Conservation (phyloP, 37 sponge, comb jelly and placozoan genomes). For the Beroe forskalii region DNA sequence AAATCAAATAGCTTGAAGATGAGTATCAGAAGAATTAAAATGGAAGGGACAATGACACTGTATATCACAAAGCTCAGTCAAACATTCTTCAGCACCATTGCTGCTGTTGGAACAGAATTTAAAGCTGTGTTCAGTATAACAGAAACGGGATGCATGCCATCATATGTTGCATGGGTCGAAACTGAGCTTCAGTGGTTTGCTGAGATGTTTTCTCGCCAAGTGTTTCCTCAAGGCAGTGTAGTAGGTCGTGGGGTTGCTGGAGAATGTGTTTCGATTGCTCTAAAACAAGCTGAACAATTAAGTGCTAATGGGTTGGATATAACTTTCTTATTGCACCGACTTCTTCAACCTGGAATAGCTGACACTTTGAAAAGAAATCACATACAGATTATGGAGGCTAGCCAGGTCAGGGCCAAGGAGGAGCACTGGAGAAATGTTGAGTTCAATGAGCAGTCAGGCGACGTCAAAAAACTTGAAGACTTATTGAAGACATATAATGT, state of each 20-base stretch:
- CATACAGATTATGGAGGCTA: conserved; percentile 59
- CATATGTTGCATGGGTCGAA: conserved; percentile 90
- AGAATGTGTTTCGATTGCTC: conserved; percentile 55
- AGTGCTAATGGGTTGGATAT: conserved; percentile 49
- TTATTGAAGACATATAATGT: conserved; percentile 18
- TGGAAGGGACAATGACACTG: conserved; percentile 82
- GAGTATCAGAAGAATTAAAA: conserved; percentile 73
- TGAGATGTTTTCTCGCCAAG: conserved; percentile 67
- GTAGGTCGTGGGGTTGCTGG: conserved; percentile 52
- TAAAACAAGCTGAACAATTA: conserved; percentile 35
- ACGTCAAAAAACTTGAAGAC: conserved; percentile 25
- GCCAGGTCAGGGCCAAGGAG: conserved; percentile 51
- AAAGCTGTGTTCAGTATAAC: conserved; percentile 46
- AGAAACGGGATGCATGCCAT: conserved; percentile 65
- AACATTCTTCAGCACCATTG: conserved; percentile 57
- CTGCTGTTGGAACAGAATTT: conserved; percentile 43
- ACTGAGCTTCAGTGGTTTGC: conserved; percentile 72
- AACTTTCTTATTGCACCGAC: neutral
- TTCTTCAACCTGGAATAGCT: conserved; percentile 38
- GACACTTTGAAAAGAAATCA: conserved; percentile 39
- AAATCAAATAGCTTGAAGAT: conserved; percentile 37
- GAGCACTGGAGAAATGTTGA: conserved; percentile 38
- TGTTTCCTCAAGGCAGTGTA: conserved; percentile 55
- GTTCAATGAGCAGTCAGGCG: conserved; percentile 1
- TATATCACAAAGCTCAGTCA: conserved; percentile 80